Evolutionary conservation across 2,113 vertebrate species (phyloP).

Genomic region (Ophthalmolycus amberensis): DNA sequence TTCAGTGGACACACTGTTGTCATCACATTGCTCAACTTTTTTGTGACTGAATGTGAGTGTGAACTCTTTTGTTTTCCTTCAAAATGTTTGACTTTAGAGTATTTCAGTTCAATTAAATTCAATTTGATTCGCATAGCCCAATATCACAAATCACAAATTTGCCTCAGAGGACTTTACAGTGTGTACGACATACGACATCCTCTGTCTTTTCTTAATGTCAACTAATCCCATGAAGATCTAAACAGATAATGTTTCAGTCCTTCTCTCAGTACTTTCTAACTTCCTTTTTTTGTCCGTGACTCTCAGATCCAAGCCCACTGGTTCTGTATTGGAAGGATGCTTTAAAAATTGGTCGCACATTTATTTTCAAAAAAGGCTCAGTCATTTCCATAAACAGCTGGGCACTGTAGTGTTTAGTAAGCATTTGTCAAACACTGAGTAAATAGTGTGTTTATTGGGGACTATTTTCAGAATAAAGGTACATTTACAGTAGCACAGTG

Average conservation of each 20-base stretch:
- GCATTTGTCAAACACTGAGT: neutral
- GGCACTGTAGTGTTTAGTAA: neutral
- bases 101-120: neutral
- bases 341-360: neutral
- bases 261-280: neutral
- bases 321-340: neutral
- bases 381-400: neutral
- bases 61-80: neutral
- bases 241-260: neutral
- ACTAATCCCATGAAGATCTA: neutral
- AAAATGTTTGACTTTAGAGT: neutral
- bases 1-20: constrained; percentile 98
- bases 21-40: constrained; percentile 98
- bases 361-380: neutral
- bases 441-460: neutral
- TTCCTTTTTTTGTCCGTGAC: neutral
- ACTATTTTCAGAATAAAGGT: neutral
- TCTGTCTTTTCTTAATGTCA: neutral
- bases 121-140: neutral
- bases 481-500: neutral
- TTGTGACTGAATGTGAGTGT: constrained; percentile 85
- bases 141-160: neutral
- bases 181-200: neutral
- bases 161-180: neutral
- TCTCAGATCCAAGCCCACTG: neutral